Evolutionary conservation across 2,113 vertebrate species (phyloP), one percentile per base, ranked within the genome.

Genomic region (Elgaria multicarinata): DNA sequence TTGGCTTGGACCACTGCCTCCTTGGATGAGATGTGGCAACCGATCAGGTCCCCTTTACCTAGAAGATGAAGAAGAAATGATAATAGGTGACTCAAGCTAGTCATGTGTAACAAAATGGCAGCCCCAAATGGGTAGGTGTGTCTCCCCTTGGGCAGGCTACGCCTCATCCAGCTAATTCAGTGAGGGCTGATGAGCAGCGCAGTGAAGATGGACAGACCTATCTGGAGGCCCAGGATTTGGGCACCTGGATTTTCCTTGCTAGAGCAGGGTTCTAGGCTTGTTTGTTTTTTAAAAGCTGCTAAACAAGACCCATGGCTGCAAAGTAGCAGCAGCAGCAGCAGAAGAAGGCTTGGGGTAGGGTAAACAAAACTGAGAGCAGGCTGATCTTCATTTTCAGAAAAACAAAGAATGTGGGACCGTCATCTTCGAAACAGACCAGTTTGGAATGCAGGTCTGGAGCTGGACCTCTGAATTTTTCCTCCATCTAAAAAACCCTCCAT

Each of bases 11-110:
- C 92, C 22, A 96, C 96, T 12, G 93, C 92, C 58, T 95, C 94
- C 31, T 92, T 93, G 74, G 69, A 92, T 28, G 94, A 95, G 83
- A 97, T 93, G 86, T 95, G 95, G 3, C 96, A 97, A 89, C 97
- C 96, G 1, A 97, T 96, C 89, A 97, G 89, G 72, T 97, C 96
- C 0, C 97, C 97, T 91, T 97, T 97, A 74, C 96, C 96, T 96
- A 86, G 2, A 66, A 64, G 87, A 46, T 67, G 85, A 78, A 24
- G 9, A 12, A 8, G 18, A 0, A 7, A 0, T 1, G 3, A n/a
- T 50, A 42, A 42, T 22, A 16, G 5, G 33, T 1, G 46, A 6
- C 8, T 31, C 44, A 28, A 69, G 39, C 24, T 67, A 4, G 26
- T 12, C 26, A 4, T 12, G 36, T 2, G 28, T 58, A 20, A 76